Evolutionary conservation across 1,140 invertebrate species (phyloP).

Genomic region (Ostrea denselamellosa): DNA sequence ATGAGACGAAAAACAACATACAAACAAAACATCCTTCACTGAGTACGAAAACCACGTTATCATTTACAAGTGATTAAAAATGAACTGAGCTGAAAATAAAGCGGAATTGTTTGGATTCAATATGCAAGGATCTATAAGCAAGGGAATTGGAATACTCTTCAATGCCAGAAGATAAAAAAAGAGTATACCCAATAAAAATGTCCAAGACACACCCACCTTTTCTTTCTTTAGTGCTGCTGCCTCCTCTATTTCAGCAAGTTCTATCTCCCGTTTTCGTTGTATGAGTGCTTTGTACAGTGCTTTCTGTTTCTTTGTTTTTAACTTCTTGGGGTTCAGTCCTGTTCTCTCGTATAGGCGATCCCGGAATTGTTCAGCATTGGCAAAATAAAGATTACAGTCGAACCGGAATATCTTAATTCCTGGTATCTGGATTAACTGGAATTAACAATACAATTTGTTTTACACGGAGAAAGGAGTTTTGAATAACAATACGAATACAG

Average conservation of each 20-base stretch:
- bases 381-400: slow-evolving; percentile 77
- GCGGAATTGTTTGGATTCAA: too few relatives aligned
- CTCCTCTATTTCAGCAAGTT: slow-evolving; percentile 52
- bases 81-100: too few relatives aligned
- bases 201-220: slow-evolving; percentile 43
- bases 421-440: slow-evolving; percentile 75
- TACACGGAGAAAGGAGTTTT: background rate
- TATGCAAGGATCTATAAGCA: too few relatives aligned
- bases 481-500: too few relatives aligned
- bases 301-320: slow-evolving; percentile 65
- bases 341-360: slow-evolving; percentile 73
- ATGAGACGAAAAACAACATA: too few relatives aligned
- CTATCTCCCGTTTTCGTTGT: slow-evolving; percentile 59
- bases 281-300: slow-evolving; percentile 60
- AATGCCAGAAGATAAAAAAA: too few relatives aligned
- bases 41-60: too few relatives aligned
- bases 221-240: slow-evolving; percentile 49
- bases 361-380: slow-evolving; percentile 77
- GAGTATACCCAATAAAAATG: too few relatives aligned
- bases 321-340: slow-evolving; percentile 67
- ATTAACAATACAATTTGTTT: background rate
- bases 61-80: too few relatives aligned
- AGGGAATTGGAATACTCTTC: too few relatives aligned
- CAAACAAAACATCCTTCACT: too few relatives aligned
- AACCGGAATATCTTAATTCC: slow-evolving; percentile 79